Evolutionary conservation across 2,797 vertebrate genomes (phyloP).

Genomic region (Psittacula derbiana): DNA sequence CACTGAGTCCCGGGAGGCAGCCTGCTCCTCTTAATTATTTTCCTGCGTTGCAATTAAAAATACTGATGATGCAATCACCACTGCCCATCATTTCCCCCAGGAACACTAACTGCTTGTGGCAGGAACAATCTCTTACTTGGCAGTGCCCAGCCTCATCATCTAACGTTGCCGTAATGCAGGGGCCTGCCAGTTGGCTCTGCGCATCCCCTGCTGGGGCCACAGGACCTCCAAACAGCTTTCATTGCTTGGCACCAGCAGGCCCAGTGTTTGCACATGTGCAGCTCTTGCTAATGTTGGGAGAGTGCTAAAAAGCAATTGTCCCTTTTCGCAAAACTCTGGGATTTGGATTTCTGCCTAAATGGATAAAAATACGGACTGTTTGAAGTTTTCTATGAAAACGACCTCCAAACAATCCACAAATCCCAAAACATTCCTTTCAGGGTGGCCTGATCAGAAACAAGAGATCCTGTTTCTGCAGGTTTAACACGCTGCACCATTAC

Average conservation of each 20-base stretch:
- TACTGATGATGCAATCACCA: constrained; percentile 7
- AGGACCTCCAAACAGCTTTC: background rate
- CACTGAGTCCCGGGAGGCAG: fast-evolving
- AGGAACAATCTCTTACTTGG: constrained; percentile 18
- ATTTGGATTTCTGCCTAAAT: background rate
- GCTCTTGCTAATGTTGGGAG: background rate
- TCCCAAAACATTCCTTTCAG: background rate
- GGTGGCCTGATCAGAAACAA: background rate
- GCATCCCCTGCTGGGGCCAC: background rate
- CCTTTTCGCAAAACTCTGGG: background rate
- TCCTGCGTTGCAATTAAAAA: constrained; percentile 12
- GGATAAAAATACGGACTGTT: background rate
- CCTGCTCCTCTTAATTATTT: background rate
- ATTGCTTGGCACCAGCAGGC: background rate
- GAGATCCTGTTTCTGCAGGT: background rate
- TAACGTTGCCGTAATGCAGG: background rate
- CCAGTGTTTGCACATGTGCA: background rate
- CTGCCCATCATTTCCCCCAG: background rate
- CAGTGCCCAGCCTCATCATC: background rate
- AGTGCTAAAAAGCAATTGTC: background rate
- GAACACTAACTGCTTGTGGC: background rate
- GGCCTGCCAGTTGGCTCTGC: constrained; percentile 9
- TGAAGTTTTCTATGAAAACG: background rate
- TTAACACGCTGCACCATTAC: background rate
- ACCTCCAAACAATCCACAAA: background rate